A percentile compares a stretch with the other conserved stretches of the same genome.
These are phyloP conservation scores for Malacoraja senta DNA, from an alignment of 2,797 vertebrate species.

Conservation along the genomic window DNA sequence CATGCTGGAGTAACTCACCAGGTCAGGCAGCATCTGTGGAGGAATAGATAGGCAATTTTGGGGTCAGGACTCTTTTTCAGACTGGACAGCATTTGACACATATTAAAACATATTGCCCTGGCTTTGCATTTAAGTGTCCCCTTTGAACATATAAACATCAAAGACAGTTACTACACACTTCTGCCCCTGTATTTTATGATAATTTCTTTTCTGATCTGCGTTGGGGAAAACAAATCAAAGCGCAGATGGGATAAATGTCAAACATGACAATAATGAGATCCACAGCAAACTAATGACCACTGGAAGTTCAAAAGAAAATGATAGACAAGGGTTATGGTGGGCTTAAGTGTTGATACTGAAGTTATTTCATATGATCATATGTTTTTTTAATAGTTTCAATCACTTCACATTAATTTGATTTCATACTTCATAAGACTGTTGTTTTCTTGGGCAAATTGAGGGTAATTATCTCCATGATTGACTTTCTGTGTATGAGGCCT, in stretches of 20 bases:
- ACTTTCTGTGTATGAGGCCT: slow-evolving; percentile 28
- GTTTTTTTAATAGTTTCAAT: slow-evolving; percentile 29
- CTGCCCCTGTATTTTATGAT: not conserved
- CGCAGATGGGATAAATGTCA: not conserved
- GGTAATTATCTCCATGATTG: slow-evolving; percentile 36
- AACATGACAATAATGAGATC: too few relatives aligned
- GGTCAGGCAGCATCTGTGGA: too few relatives aligned
- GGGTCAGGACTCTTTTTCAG: too few relatives aligned
- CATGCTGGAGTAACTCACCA: too few relatives aligned
- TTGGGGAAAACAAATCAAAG: not conserved
- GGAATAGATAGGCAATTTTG: too few relatives aligned
- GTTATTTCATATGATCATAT: not conserved
- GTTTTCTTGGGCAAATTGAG: slow-evolving; percentile 36
- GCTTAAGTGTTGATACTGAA: not conserved
- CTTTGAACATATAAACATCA: not conserved
- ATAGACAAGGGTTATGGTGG: not conserved
- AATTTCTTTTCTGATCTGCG: not conserved
- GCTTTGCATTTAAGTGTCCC: not conserved
- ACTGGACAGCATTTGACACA: not conserved
- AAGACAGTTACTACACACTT: not conserved
- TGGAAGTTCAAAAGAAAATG: not conserved
- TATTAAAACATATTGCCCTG: not conserved
- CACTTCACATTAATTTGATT: slow-evolving; percentile 36
- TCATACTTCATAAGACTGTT: slow-evolving; percentile 31
- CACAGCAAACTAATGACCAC: not conserved